These are phyloP conservation scores for Condylura cristata DNA, from an alignment of 2,113 vertebrate species.

Conservation along the genomic window DNA sequence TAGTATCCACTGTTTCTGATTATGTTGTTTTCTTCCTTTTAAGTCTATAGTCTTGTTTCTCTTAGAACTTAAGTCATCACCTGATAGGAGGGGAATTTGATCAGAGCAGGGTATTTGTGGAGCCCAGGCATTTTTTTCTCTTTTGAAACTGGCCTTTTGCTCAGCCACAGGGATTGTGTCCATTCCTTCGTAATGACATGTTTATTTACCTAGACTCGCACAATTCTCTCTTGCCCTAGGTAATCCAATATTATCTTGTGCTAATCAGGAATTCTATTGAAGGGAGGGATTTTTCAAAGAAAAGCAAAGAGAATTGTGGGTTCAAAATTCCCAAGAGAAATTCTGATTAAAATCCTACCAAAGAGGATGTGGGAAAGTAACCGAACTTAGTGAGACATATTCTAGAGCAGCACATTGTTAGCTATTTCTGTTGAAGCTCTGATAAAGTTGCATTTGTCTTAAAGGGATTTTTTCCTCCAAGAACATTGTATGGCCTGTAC, in stretches of 20 bases:
- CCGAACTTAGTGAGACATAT: slow-evolving; percentile 62
- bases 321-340: slow-evolving; percentile 74
- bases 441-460: slow-evolving; percentile 52
- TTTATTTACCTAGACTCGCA: slow-evolving; percentile 56
- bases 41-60: slow-evolving; percentile 7
- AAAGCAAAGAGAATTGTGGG: slow-evolving; percentile 15
- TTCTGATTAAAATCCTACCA: slow-evolving; percentile 73
- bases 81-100: neutral
- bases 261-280: slow-evolving; percentile 21
- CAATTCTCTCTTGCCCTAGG: neutral
- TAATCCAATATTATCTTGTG: slow-evolving; percentile 30
- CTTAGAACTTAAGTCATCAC: slow-evolving; percentile 7
- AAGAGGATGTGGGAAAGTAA: slow-evolving; percentile 63
- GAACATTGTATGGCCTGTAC: slow-evolving; percentile 64
- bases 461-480: slow-evolving; percentile 54
- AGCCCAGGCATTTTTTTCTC: neutral
- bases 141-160: neutral
- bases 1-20: neutral
- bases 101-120: neutral
- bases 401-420: slow-evolving; percentile 67
- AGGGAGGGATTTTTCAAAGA: slow-evolving; percentile 44
- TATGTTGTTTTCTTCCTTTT: neutral
- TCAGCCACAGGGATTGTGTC: neutral
- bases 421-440: slow-evolving; percentile 58
- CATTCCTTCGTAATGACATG: neutral